Evolutionary conservation across 2,888 invertebrate species (phyloP), one percentile per base, ranked within the genome.

Genomic region (Timema podura): DNA sequence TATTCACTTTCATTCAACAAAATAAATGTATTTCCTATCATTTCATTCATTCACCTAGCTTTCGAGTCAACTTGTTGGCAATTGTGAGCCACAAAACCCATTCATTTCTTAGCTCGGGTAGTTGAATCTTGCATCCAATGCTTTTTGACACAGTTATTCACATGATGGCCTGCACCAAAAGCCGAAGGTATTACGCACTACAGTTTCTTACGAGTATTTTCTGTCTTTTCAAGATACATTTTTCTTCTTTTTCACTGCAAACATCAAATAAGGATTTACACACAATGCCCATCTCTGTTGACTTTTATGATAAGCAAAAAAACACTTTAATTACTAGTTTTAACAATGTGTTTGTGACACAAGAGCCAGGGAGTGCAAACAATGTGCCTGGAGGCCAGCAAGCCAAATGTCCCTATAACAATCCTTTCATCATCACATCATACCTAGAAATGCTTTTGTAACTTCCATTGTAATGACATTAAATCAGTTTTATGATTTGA

Each of bases 311-410:
- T 59, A 68, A 70, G 67, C 72, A 69, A 73, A 74, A 73, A 74
- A 68, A 72, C 70, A 73, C 72, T 73, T 69, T 66, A 71, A 71
- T 65, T 30, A 30, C 30, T 30, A 30, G 30, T 30, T 30, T 30
- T 30, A 30, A 30, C 30, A 30, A 30, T 30, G 30, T 30, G 30
- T 30, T 30, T 30, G 30, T 30, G 30, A 30, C 30, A 30, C 30
- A 30, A 59, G 70, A 74, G 74, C 74, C 74, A 75, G 74, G 72
- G 88, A 89, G 90, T 91, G 90, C 91, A 91, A 91, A 91, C 91
- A 91, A 91, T 91, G 91, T 90, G 91, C 87, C 89, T 90, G 90
- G 89, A 89, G 89, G 90, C 90, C 89, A 89, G 88, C 87, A 78
- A 79, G 80, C 80, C 80, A 73, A 30, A 30, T 70, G 54, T 57